Base-by-base conservation (phyloP, 2,113 vertebrate genomes). In the Pionites leucogaster region DNA sequence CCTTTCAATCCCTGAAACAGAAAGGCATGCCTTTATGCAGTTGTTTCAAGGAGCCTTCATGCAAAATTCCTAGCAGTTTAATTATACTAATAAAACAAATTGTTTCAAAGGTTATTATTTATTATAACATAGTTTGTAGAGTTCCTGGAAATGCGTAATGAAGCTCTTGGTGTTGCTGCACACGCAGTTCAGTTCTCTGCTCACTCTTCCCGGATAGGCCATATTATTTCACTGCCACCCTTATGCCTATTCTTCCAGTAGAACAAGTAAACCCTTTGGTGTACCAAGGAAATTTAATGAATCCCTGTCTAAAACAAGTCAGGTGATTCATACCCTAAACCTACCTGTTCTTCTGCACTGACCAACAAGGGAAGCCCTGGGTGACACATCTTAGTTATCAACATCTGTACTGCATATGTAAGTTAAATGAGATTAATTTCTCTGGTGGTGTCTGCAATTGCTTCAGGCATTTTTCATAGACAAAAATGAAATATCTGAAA, bases 281-380 rank as follows among this genome's bases (percentile, higher is more conserved):
- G 10, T 81, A 90, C 55, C 60, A 59, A 71, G 64, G 86, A 93
- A 88, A 92, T 71, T 1, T 75, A 91, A 96, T 92, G 55, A 92
- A 91, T 86, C 86, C 50, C 86, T 89, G 72, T 75, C 86, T 91
- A 81, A 95, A 96, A 84, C 33, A 94, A 65, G 22, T 31, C 5
- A 2, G 46, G 33, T 97, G 95, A 96, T 81, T 95, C 92, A 95
- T 64, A 27, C 27, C 39, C 69, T 83, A 81, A 92, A 50, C 72
- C 5, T 93, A 78, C 91, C 80, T 92, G 94, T 81, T 94, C 64
- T 92, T 91, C 94, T 77, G 8, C 64, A 63, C 3, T 92, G 95
- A 86, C 88, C 94, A 93, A 50, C 76, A 70, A 94, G 68, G 86
- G 63, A 93, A 95, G 50, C 76, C 80, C 77, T 89, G 57, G 10